phyloP scores from a whole-genome alignment of 2,888 invertebrate species.

The Trachelus tabidus region DNA sequence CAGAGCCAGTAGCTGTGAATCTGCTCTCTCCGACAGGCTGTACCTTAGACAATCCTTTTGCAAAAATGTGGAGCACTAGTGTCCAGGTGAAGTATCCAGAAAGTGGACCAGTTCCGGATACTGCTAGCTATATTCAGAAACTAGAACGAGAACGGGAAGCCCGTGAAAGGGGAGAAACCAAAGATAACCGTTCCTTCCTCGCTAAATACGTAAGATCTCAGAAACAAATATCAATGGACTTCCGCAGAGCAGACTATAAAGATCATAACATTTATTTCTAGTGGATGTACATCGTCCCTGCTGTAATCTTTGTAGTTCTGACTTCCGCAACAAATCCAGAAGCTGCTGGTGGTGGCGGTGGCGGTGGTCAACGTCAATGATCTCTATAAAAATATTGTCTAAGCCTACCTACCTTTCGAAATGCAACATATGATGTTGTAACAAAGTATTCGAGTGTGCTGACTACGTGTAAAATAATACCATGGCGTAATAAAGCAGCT shows the following conservation, averaged over 20 bases:
- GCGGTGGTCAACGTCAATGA: slow-evolving; percentile 55
- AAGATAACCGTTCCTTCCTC: slow-evolving; percentile 95
- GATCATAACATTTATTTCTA: slow-evolving; percentile 65
- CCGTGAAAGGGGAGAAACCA: slow-evolving; percentile 87
- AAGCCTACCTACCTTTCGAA: not conserved
- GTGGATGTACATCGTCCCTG: slow-evolving; percentile 99
- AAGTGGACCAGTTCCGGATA: slow-evolving; percentile 91
- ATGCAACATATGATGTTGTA: not conserved
- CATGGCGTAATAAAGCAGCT: not conserved
- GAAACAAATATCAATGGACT: not conserved
- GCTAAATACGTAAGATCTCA: slow-evolving; percentile 91
- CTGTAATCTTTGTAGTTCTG: slow-evolving; percentile 89
- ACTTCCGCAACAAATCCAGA: slow-evolving; percentile 89
- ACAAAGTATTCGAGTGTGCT: not conserved
- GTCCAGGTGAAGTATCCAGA: slow-evolving; percentile 85
- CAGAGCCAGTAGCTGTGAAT: slow-evolving; percentile 80
- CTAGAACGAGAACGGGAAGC: slow-evolving; percentile 91
- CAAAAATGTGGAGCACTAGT: slow-evolving; percentile 77
- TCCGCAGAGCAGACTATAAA: not conserved
- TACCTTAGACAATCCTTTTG: slow-evolving; percentile 62
- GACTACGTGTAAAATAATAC: not conserved
- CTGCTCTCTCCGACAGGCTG: slow-evolving; percentile 69
- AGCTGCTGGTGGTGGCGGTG: slow-evolving; percentile 60
- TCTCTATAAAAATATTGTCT: not conserved
- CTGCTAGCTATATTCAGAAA: slow-evolving; percentile 94